Evolutionary conservation across 35 echinoderm and acorn worm genomes (phyloP), one percentile per base, ranked within the genome.

Genomic region (Antedon bifida): DNA sequence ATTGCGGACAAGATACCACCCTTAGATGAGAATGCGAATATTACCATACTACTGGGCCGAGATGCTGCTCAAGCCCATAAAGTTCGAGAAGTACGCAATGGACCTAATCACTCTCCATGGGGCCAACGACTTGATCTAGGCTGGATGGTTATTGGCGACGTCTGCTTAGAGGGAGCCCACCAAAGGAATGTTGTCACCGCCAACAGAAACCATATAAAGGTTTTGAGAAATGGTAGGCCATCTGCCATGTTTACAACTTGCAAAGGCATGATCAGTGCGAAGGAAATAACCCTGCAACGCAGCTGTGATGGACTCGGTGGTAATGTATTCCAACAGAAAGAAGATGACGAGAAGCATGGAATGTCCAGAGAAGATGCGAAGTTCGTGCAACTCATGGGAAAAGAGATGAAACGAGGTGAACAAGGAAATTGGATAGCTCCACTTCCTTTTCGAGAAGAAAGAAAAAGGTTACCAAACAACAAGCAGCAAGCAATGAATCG

Each of bases 1-100:
- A 82, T 92, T 16, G 82, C 86, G 11, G 46, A 92, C 46, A 36
- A 84, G 19, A 39, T 92, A 8, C 35, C 78, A 31, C 85, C 86
- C n/a, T n/a, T n/a, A n/a, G n/a, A n/a, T n/a, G n/a, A n/a, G n/a
- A n/a, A n/a, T n/a, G n/a, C n/a, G n/a, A n/a, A n/a, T n/a, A n/a
- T n/a, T n/a, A n/a, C n/a, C n/a, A n/a, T n/a, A n/a, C n/a, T n/a
- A n/a, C 73, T 80, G 5, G 77, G 81, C 17, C 81, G 33, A 0
- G 32, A 45, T 34, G 79, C 75, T 26, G 74, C 82, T 0, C 79
- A 77, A 32, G 80, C 30, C 4, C 82, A 85, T 51, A 89, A 85
- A 38, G 51, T 85, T 28, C 75, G 75, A 0, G 76, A 84, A 23
- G 39, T 29, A 4, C 42, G 46, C 0, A 80, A 79, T 36, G 88